Evolutionary conservation across 1,140 invertebrate species (phyloP), one percentile per base, ranked within the genome.

Genomic region (Yoshiicerus persimilis): DNA sequence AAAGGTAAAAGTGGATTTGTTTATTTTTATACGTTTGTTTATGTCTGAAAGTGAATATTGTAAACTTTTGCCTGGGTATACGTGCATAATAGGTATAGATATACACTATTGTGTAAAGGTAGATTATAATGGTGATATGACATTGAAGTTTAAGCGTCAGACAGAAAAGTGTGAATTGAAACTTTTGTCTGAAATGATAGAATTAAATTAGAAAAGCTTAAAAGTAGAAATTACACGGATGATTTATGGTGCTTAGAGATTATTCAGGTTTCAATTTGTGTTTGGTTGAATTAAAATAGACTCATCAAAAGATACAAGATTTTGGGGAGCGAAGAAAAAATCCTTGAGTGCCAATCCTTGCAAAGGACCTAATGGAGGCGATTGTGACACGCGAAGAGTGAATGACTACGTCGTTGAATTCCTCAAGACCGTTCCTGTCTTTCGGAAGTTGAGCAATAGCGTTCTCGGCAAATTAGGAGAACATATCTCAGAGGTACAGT

Each of bases 381-480:
- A 80, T 4, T 16, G 16, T 80, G 32, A 34, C 75, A 80, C 75
- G 75, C 75, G 75, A 34, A 80, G 75, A 80, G 32, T 36, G 38
- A 80, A 80, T 30, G 98, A 99, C 93, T 98, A 99, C 92, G 98
- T 97, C 88, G 97, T 97, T 88, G 97, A 99, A 92, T 99, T 99
- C 95, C 95, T 99, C 77, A 98, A 98, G 94, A 99, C 98, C 93
- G 98, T 99, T 91, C 98, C 98, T 88, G 98, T 98, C 89, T 99
- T 99, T 94, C 97, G 97, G 92, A 96, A 97, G 92, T 93, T 99
- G 84, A 95, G 96, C 13, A 98, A 99, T 92, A 98, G 99, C 98
- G 39, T 97, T 3, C 94, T 99, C 23, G 98, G 97, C 91, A 99
- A 99, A 94, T 98, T 99, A 91, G 98, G 98, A 1, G 99, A 99